phyloP scores from a whole-genome alignment of 1,140 invertebrate genomes.

The Goniozus legneri region DNA sequence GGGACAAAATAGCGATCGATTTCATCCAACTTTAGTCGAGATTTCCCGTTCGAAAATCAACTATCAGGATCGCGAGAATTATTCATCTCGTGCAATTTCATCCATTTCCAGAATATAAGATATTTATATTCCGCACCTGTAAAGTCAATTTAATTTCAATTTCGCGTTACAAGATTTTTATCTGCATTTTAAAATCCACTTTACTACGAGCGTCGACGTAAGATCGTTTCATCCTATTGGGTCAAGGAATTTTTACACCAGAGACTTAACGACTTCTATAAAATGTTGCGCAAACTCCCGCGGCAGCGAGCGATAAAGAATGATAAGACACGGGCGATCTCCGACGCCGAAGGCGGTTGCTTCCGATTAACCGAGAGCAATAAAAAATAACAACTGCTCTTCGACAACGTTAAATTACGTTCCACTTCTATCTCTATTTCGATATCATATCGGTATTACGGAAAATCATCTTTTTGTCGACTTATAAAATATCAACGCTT shows the following conservation, averaged over 20 bases:
- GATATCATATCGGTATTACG: too few species aligned
- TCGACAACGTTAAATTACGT: constrained; percentile 25
- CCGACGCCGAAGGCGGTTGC: background rate
- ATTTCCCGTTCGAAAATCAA: too few species aligned
- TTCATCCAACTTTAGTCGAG: too few species aligned
- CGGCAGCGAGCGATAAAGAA: constrained; percentile 13
- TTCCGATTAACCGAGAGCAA: constrained; percentile 4
- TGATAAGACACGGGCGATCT: constrained; percentile 10
- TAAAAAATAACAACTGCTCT: constrained; percentile 16
- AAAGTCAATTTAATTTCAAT: too few species aligned
- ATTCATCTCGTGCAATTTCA: too few species aligned
- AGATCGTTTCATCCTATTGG: constrained; percentile 11
- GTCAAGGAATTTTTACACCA: constrained; percentile 15
- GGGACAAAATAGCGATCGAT: too few species aligned
- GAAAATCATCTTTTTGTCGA: too few species aligned
- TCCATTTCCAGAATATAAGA: too few species aligned
- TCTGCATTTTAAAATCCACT: constrained; percentile 17
- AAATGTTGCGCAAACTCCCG: constrained; percentile 7
- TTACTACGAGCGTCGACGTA: constrained; percentile 10
- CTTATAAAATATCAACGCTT: too few species aligned
- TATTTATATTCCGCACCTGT: too few species aligned
- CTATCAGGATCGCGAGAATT: too few species aligned
- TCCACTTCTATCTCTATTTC: constrained; percentile 20
- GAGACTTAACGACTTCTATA: constrained; percentile 7
- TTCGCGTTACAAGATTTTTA: too few species aligned